These are phyloP conservation scores for Nothocercus nigrocapillus DNA, from an alignment of 2,113 vertebrate genomes.

Conservation along the genomic window DNA sequence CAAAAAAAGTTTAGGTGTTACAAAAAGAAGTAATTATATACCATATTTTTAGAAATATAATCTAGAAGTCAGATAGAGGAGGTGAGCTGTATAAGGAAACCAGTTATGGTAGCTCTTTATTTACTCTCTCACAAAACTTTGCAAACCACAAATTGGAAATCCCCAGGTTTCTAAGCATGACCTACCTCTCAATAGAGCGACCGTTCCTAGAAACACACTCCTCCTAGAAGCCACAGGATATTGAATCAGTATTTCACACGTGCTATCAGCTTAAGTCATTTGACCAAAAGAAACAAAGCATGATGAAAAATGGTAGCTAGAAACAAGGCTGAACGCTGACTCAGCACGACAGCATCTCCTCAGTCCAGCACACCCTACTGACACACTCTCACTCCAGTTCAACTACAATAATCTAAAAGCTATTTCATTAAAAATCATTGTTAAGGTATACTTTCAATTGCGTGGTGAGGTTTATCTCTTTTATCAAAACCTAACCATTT, in stretches of 20 bases:
- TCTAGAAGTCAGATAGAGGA: not conserved
- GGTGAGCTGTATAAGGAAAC: not conserved
- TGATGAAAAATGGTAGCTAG: not conserved
- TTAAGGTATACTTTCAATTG: not conserved
- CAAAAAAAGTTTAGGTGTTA: not conserved
- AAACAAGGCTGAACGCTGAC: not conserved
- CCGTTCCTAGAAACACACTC: not conserved
- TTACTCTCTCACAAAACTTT: not conserved
- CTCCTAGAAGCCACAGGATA: not conserved
- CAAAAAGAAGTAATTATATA: not conserved
- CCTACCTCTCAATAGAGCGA: not conserved
- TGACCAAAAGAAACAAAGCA: not conserved
- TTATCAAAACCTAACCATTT: not conserved
- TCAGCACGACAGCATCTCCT: not conserved
- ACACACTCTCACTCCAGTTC: not conserved
- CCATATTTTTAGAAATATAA: not conserved
- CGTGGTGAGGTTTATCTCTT: not conserved
- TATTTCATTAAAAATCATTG: not conserved
- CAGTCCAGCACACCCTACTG: not conserved
- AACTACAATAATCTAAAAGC: not conserved
- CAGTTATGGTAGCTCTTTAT: not conserved
- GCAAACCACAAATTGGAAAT: not conserved
- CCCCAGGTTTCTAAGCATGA: not conserved
- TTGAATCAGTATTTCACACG: not conserved
- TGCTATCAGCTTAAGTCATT: not conserved